Conservation (phyloP, 2,797 vertebrate species). For the Tamandua tetradactyla region DNA sequence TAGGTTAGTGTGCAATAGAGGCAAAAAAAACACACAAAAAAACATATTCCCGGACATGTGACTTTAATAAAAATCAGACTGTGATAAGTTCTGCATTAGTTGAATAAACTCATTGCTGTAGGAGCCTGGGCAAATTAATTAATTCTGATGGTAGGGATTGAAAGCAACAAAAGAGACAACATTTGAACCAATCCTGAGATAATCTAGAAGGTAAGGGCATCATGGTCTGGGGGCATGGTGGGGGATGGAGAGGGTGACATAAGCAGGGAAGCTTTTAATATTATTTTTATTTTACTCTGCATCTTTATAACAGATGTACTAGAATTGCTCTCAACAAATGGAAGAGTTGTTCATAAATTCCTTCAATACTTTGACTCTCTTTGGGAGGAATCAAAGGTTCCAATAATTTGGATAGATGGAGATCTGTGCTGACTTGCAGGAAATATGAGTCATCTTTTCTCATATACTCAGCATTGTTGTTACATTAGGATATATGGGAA, state of each 20-base stretch:
- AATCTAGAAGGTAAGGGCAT: not conserved
- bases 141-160: not conserved
- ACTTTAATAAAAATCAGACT: conserved; percentile 7
- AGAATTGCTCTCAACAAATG: conserved; percentile 62
- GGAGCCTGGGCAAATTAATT: not conserved
- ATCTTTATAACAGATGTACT: conserved; percentile 5
- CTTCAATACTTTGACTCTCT: conserved; percentile 42
- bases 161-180: not conserved
- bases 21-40: not conserved
- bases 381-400: not conserved
- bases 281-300: conserved; percentile 7
- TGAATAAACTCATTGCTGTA: not conserved
- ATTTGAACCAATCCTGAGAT: conserved; percentile 14
- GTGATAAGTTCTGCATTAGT: not conserved
- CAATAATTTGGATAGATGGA: conserved; percentile 33
- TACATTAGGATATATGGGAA: conserved; percentile 10
- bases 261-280: not conserved
- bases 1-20: not conserved
- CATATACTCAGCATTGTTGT: conserved; percentile 21
- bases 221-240: not conserved
- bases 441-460: conserved; percentile 66
- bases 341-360: conserved; percentile 54
- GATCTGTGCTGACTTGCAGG: conserved; percentile 45
- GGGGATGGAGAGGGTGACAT: not conserved
- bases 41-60: not conserved